Evolutionary conservation across 2,113 vertebrate species (phyloP).

Genomic region (Neofelis nebulosa): DNA sequence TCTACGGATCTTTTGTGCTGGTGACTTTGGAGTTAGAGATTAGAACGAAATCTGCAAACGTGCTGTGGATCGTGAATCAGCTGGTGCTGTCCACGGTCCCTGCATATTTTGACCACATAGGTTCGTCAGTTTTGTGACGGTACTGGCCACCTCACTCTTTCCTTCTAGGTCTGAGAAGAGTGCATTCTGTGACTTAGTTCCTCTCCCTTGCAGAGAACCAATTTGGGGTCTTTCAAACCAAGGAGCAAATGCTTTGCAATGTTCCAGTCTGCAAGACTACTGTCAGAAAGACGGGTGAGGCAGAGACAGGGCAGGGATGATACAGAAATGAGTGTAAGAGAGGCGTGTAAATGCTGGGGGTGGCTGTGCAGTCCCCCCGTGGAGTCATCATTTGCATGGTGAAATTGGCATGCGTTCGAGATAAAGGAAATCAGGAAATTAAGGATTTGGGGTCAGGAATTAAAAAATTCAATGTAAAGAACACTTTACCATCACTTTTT

Average conservation of each 20-base stretch:
- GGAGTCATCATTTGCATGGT: rapidly evolving
- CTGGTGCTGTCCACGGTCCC: rapidly evolving
- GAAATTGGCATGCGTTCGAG: background rate
- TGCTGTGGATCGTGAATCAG: background rate
- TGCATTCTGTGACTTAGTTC: background rate
- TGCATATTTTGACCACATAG: background rate
- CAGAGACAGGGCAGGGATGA: background rate
- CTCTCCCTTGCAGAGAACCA: background rate
- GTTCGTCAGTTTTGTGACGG: rapidly evolving
- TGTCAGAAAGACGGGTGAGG: background rate
- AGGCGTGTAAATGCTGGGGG: rapidly evolving
- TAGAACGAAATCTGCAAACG: no score
- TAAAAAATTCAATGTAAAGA: background rate
- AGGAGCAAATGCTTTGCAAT: background rate
- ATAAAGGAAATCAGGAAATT: background rate
- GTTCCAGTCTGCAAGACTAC: background rate
- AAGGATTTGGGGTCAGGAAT: background rate
- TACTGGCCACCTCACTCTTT: background rate
- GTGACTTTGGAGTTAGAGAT: background rate
- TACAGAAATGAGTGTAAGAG: background rate
- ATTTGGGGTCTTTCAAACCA: background rate
- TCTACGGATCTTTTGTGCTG: background rate
- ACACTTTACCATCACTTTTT: background rate
- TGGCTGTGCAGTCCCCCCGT: rapidly evolving
- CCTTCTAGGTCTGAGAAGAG: background rate